phyloP scores from a whole-genome alignment of 2,113 vertebrate species.

The Archocentrus centrarchus region DNA sequence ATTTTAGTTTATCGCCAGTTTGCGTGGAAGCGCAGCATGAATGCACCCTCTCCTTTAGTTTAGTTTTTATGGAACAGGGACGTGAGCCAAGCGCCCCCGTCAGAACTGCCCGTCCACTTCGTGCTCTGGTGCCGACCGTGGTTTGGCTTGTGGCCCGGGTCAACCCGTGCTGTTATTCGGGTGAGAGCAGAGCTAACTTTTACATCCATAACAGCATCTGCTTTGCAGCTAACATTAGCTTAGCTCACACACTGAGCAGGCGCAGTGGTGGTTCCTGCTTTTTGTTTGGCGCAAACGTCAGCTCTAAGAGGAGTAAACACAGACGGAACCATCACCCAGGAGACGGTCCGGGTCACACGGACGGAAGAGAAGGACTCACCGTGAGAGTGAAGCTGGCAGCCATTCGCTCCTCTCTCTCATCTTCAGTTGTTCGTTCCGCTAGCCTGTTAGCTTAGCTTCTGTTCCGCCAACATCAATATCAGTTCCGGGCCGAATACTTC shows the following conservation, averaged over 20 bases:
- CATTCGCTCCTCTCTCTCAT: not conserved
- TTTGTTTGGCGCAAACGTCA: not conserved
- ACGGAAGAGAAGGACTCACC: not conserved
- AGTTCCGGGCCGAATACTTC: not conserved
- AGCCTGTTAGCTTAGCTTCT: conserved; percentile 1
- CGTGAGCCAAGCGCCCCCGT: too few species aligned
- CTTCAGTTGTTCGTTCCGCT: not conserved
- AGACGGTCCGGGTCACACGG: not conserved
- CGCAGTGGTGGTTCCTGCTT: not conserved
- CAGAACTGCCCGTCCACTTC: too few species aligned
- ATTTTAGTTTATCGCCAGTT: too few species aligned
- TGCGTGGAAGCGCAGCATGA: too few species aligned
- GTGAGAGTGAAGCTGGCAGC: not conserved
- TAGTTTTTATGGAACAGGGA: too few species aligned
- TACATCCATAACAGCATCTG: too few species aligned
- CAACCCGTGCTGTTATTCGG: too few species aligned
- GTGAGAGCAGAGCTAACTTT: too few species aligned
- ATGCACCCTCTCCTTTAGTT: too few species aligned
- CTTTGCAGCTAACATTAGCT: not conserved
- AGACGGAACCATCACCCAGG: not conserved
- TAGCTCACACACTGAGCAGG: not conserved
- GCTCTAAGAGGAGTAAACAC: not conserved
- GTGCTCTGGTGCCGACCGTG: too few species aligned
- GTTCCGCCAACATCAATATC: conserved; percentile 29
- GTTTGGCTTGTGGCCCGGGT: too few species aligned